Evolutionary conservation across 2,113 vertebrate genomes (phyloP).

Genomic region (Cichladusa arquata): DNA sequence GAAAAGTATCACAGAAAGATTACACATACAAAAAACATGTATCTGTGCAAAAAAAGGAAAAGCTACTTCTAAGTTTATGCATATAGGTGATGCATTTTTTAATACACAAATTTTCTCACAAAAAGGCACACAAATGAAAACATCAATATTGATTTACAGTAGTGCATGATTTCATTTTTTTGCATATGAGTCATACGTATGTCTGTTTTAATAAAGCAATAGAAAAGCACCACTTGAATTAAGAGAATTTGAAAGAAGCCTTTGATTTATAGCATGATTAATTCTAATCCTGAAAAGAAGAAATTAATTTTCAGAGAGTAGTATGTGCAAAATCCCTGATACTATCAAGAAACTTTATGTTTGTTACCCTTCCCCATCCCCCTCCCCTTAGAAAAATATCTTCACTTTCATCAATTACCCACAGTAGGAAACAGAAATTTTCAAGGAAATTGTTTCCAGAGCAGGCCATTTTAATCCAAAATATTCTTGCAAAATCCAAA

Average conservation of each 20-base stretch:
- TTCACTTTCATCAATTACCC: not conserved
- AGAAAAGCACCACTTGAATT: conserved; percentile 2
- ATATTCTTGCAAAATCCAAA: not conserved
- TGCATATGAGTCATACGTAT: not conserved
- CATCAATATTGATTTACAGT: not conserved
- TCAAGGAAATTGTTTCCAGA: not conserved
- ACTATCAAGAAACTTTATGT: not conserved
- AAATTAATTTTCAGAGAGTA: conserved; percentile 10
- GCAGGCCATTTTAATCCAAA: not conserved
- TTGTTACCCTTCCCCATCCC: not conserved
- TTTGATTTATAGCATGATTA: not conserved
- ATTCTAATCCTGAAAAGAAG: conserved; percentile 39
- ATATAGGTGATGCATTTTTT: not conserved
- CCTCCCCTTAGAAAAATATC: not conserved
- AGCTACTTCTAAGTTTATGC: not conserved
- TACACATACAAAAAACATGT: not conserved
- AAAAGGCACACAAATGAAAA: conserved; percentile 12
- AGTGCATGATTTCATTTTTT: not conserved
- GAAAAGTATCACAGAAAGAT: conserved; percentile 34
- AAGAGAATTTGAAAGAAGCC: not conserved
- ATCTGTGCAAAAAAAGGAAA: conserved; percentile 8
- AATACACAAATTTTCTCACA: not conserved
- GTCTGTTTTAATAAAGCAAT: not conserved
- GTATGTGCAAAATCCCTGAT: not conserved
- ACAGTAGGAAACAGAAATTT: not conserved